These are phyloP conservation scores for Pseudonaja textilis DNA, from an alignment of 2,113 vertebrate species.

Conservation along the genomic window DNA sequence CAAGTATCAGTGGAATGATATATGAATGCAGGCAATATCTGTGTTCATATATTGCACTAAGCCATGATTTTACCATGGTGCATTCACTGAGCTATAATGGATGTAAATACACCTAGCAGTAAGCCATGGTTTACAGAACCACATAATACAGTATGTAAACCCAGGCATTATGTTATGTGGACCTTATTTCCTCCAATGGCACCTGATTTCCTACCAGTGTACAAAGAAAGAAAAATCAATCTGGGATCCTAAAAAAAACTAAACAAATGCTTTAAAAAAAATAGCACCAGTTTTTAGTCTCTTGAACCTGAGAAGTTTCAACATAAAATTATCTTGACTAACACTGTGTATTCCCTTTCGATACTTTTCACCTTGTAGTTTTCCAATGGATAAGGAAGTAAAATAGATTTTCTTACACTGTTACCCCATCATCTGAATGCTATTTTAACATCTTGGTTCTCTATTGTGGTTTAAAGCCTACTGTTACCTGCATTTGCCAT, in stretches of 20 bases:
- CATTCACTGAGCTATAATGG: background rate
- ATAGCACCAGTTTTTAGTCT: conserved; percentile 75
- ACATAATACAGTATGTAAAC: background rate
- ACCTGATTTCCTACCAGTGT: conserved; percentile 19
- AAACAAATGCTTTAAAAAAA: conserved; percentile 61
- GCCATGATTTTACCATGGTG: background rate
- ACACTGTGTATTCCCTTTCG: conserved; percentile 70
- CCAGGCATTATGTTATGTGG: background rate
- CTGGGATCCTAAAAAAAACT: conserved; percentile 47
- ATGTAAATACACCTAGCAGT: background rate
- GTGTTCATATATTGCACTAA: background rate
- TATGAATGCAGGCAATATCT: background rate
- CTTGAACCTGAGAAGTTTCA: conserved; percentile 76
- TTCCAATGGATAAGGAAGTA: conserved; percentile 50
- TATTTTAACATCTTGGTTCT: conserved; percentile 45
- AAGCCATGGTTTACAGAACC: background rate
- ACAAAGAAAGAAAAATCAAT: conserved; percentile 2
- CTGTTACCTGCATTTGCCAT: conserved; percentile 44
- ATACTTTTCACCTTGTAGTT: conserved; percentile 58
- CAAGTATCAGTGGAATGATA: background rate
- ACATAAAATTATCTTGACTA: conserved; percentile 65
- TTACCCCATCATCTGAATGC: conserved; percentile 53
- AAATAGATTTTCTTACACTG: conserved; percentile 33
- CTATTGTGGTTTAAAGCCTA: conserved; percentile 39
- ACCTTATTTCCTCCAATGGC: background rate